phyloP scores from a whole-genome alignment of 2,113 vertebrate genomes.

The Perca flavescens region DNA sequence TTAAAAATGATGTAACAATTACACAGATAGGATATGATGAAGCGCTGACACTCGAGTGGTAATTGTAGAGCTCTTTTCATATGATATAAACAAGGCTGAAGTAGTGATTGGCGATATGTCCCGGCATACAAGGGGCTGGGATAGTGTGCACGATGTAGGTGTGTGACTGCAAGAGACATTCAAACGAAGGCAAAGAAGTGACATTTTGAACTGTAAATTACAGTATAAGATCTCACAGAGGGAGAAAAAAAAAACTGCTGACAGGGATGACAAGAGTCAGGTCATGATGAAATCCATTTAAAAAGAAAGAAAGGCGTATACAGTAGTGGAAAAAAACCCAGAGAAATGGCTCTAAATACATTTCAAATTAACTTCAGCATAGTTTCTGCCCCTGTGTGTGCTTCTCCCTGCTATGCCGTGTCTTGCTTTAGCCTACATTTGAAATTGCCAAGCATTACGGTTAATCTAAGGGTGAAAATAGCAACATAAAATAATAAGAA shows the following conservation, averaged over 20 bases:
- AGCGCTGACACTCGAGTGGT: background rate
- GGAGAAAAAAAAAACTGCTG: background rate
- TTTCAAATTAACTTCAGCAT: constrained; percentile 18
- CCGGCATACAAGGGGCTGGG: background rate
- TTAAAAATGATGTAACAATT: constrained; percentile 53
- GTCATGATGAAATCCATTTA: constrained; percentile 16
- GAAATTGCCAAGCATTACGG: constrained; percentile 37
- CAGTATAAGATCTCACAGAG: background rate
- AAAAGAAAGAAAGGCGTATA: background rate
- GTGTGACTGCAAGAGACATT: background rate
- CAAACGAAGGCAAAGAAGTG: background rate
- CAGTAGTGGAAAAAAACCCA: background rate
- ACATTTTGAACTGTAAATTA: constrained; percentile 19
- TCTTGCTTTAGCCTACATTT: constrained; percentile 35
- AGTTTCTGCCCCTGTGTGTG: constrained; percentile 8
- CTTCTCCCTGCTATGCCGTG: constrained; percentile 9
- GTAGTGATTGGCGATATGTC: background rate
- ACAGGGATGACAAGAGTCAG: background rate
- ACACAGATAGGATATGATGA: constrained; percentile 28
- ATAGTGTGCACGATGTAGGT: background rate
- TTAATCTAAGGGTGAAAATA: constrained; percentile 20
- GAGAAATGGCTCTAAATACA: constrained; percentile 5
- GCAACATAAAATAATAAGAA: constrained; percentile 12
- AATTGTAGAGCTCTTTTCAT: background rate
- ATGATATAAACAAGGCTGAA: background rate